A percentile compares a stretch with the other conserved stretches of the same genome.
Conservation (phyloP, 2,888 invertebrate genomes). For the Philonicus albiceps region DNA sequence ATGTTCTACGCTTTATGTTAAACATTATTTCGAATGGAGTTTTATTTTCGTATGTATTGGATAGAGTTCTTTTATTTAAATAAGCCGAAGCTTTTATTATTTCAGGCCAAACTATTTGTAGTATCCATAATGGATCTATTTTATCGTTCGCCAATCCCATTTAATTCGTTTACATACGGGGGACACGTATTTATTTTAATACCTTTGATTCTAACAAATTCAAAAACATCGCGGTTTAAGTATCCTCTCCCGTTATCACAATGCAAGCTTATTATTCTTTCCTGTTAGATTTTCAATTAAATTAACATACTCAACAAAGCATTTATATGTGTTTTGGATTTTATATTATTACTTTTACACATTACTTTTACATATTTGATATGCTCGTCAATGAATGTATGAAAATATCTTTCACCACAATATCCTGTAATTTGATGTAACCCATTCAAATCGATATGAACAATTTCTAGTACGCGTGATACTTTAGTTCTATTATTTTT, state of each 20-base stretch:
- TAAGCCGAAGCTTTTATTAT: slow-evolving; percentile 40
- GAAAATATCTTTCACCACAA: slow-evolving; percentile 50
- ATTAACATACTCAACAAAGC: slow-evolving; percentile 49
- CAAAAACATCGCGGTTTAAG: slow-evolving; percentile 47
- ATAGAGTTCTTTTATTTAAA: slow-evolving; percentile 44
- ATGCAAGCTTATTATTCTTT: slow-evolving; percentile 46
- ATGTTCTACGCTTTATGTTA: slow-evolving; percentile 23
- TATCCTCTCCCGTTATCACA: slow-evolving; percentile 50
- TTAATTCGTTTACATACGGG: slow-evolving; percentile 51
- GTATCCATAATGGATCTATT: slow-evolving; percentile 50
- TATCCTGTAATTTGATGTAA: slow-evolving; percentile 33
- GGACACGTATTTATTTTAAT: slow-evolving; percentile 50
- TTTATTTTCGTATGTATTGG: slow-evolving; percentile 40
- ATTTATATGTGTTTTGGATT: slow-evolving; percentile 46
- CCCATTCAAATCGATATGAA: slow-evolving; percentile 39
- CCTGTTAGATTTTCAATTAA: slow-evolving; percentile 48
- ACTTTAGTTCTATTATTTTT: slow-evolving; percentile 44
- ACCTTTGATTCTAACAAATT: slow-evolving; percentile 49
- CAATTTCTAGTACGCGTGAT: slow-evolving; percentile 25
- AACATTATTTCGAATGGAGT: slow-evolving; percentile 25
- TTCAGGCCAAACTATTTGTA: slow-evolving; percentile 45
- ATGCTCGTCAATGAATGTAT: slow-evolving; percentile 47
- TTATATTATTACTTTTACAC: slow-evolving; percentile 48
- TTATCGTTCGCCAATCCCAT: slow-evolving; percentile 50
- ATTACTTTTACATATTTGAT: slow-evolving; percentile 47